Evolutionary conservation across 2,113 vertebrate genomes (phyloP), one percentile per base, ranked within the genome.

Genomic region (Periophthalmodon schlosseri): DNA sequence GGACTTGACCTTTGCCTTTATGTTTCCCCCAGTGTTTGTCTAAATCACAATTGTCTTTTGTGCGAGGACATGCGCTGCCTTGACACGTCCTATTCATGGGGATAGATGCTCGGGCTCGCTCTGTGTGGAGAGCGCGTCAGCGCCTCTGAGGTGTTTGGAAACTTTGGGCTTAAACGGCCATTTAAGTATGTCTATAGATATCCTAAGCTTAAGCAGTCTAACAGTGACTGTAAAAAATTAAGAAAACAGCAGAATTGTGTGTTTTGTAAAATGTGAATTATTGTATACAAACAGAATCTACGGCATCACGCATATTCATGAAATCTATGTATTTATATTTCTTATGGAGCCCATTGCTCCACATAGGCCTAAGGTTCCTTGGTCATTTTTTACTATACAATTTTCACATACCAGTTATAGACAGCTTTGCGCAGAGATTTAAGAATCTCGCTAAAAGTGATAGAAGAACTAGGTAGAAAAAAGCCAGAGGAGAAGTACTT

Each of bases 1-100:
- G 95, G 95, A 97, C 96, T 97, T 98, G 97, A 99, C 97, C 97
- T 98, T 96, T 96, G 96, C 94, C 95, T 96, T 97, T 96, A 95
- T 97, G 95, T 95, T 94, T 94, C 93, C 93, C 93, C 94, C 94
- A 94, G 95, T 98, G 96, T 98, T 98, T 98, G 96, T 95, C 96
- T 96, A 96, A 97, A 98, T 95, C 95, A 97, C 97, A 98, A 98
- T 97, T 94, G 94, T 95, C 94, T 94, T 95, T 96, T 96, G 95
- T 97, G 95, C 90, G 94, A 93, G 84, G 94, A 95, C 95, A 93
- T 94, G 96, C 94, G 96, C 94, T 93, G 92, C 94, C 95, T 94
- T 97, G 96, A 96, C 96, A 95, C 94, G 89, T 95, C 94, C 95
- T 91, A 95, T 97, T 98, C 92, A 96, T 93, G 34, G 90, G 95